A percentile compares a stretch with the other conserved stretches of the same genome.
phyloP scores from a whole-genome alignment of 2,113 vertebrate species.

The Ptilorrhoa leucosticta region DNA sequence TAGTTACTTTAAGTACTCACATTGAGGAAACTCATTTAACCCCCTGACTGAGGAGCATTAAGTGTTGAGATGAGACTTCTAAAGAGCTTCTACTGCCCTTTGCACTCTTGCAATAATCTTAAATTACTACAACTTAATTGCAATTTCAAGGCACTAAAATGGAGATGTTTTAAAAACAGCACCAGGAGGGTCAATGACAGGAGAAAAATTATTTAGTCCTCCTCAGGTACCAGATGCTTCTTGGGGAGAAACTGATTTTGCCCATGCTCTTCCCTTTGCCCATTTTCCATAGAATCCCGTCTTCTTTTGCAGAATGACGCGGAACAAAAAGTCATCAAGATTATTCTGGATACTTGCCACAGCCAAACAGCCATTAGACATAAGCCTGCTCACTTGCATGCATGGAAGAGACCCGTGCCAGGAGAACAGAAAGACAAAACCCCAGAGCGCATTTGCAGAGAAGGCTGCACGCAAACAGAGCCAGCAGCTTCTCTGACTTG shows the following conservation, averaged over 20 bases:
- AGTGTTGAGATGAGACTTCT: slow-evolving; percentile 65
- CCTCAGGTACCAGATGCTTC: background rate
- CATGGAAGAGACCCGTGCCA: slow-evolving; percentile 17
- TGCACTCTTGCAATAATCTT: slow-evolving; percentile 66
- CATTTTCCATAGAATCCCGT: background rate
- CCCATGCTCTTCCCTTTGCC: background rate
- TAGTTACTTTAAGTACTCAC: slow-evolving; percentile 77
- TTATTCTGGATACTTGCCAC: slow-evolving; percentile 29
- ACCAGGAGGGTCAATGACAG: background rate
- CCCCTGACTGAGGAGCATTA: slow-evolving; percentile 67
- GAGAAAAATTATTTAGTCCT: slow-evolving; percentile 51
- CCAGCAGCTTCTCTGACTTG: slow-evolving; percentile 1
- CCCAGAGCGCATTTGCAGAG: slow-evolving; percentile 35
- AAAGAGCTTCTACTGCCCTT: slow-evolving; percentile 67
- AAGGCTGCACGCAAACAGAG: slow-evolving; percentile 5
- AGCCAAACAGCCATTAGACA: slow-evolving; percentile 53
- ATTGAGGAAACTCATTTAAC: slow-evolving; percentile 77
- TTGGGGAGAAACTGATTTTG: background rate
- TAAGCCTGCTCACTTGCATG: slow-evolving; percentile 38
- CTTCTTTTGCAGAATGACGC: background rate
- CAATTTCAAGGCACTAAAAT: slow-evolving; percentile 67
- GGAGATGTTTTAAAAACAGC: slow-evolving; percentile 37
- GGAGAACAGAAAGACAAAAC: slow-evolving; percentile 56
- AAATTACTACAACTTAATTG: slow-evolving; percentile 71
- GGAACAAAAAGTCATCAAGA: slow-evolving; percentile 15